A percentile compares a stretch with the other conserved stretches of the same genome.
Evolutionary conservation across 1,140 invertebrate species (phyloP).

Genomic region (Eubasilissa regina): DNA sequence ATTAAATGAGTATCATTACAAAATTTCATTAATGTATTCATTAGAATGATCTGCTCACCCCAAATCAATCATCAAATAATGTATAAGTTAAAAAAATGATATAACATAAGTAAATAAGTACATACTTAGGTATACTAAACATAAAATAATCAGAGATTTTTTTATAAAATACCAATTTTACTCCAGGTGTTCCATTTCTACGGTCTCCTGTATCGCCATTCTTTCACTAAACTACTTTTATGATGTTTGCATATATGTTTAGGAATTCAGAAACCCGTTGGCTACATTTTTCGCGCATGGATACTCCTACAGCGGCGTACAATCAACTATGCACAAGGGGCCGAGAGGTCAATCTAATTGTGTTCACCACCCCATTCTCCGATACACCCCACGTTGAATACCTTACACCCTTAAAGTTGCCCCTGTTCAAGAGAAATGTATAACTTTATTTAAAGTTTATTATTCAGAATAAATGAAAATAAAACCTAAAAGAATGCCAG

Average conservation of each 20-base stretch:
- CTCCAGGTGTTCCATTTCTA: neutral
- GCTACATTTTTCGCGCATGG: conserved; percentile 54
- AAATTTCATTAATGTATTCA: too few relatives aligned
- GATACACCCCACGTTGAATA: conserved; percentile 6
- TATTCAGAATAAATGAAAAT: neutral
- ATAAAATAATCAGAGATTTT: too few relatives aligned
- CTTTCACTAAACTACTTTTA: neutral
- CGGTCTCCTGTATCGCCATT: neutral
- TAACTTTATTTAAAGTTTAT: neutral
- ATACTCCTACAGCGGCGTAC: conserved; percentile 33
- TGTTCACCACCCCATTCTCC: conserved; percentile 26
- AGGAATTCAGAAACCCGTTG: conserved; percentile 45
- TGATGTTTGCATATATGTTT: conserved; percentile 12
- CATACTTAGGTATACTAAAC: too few relatives aligned
- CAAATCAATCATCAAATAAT: too few relatives aligned
- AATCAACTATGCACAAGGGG: conserved; percentile 55
- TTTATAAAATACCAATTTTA: too few relatives aligned
- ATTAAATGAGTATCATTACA: too few relatives aligned
- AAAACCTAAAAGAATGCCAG: neutral
- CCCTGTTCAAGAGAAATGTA: neutral
- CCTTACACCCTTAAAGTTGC: neutral
- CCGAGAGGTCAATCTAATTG: conserved; percentile 58
- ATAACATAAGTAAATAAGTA: too few relatives aligned
- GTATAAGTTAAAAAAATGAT: too few relatives aligned
- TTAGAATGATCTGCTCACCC: too few relatives aligned